A percentile compares a stretch with the other conserved stretches of the same genome.
Evolutionary conservation across 2,888 invertebrate genomes (phyloP).

Genomic region (Drosophila gaucha): DNA sequence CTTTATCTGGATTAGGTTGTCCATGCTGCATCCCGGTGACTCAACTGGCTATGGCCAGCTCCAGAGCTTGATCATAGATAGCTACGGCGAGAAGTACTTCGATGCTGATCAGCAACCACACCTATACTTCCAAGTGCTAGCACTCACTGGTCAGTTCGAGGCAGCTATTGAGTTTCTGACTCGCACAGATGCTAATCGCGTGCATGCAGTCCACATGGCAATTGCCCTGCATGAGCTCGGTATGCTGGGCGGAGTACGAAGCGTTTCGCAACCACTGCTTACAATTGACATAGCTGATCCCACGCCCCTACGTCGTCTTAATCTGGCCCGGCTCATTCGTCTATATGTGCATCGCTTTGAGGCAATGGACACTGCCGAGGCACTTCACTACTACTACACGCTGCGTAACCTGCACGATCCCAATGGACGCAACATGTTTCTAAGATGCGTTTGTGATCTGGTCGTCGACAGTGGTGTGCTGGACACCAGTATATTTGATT

Average conservation of each 20-base stretch:
- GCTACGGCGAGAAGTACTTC: slow-evolving; percentile 96
- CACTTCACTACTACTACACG: slow-evolving; percentile 92
- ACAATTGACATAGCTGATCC: slow-evolving; percentile 93
- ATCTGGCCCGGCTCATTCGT: slow-evolving; percentile 93
- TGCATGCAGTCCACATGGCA: slow-evolving; percentile 97
- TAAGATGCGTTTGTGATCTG: slow-evolving; percentile 93
- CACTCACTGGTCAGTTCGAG: slow-evolving; percentile 97
- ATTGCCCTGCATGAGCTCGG: slow-evolving; percentile 94
- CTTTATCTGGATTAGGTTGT: slow-evolving; percentile 97
- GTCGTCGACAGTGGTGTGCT: slow-evolving; percentile 89
- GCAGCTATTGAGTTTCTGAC: slow-evolving; percentile 97
- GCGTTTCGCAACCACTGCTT: slow-evolving; percentile 90
- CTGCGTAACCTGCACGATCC: slow-evolving; percentile 91
- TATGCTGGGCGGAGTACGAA: slow-evolving; percentile 91
- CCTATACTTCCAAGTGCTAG: slow-evolving; percentile 92
- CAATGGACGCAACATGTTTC: slow-evolving; percentile 93
- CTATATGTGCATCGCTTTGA: slow-evolving; percentile 96
- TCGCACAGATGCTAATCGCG: slow-evolving; percentile 89
- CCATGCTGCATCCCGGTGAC: slow-evolving; percentile 88
- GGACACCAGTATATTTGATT: slow-evolving; percentile 89
- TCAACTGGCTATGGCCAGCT: slow-evolving; percentile 91
- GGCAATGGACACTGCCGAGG: slow-evolving; percentile 94
- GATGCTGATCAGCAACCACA: slow-evolving; percentile 96
- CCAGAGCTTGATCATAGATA: slow-evolving; percentile 93
- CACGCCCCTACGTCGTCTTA: slow-evolving; percentile 92